These are phyloP conservation scores for Pipra filicauda DNA, from an alignment of 2,113 vertebrate species.

Conservation along the genomic window DNA sequence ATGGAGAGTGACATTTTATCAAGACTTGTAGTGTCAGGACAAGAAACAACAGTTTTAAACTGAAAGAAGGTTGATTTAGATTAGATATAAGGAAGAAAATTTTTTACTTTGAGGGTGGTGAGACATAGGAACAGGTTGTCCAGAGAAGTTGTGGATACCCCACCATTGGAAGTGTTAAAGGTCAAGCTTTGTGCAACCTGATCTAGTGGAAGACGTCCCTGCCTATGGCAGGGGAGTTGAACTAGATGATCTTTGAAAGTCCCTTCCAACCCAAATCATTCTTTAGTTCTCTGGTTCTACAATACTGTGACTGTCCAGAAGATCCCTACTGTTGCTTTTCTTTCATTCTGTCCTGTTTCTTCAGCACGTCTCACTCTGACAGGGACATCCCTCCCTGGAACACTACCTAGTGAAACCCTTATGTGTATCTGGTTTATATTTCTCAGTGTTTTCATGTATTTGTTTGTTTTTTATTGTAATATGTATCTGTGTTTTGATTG, in stretches of 20 bases:
- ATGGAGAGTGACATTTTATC: not conserved
- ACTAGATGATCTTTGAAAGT: not conserved
- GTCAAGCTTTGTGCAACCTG: not conserved
- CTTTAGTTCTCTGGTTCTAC: not conserved
- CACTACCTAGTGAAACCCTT: not conserved
- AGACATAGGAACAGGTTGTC: not conserved
- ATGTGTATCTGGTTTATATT: not conserved
- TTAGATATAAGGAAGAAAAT: not conserved
- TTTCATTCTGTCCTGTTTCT: not conserved
- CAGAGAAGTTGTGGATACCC: not conserved
- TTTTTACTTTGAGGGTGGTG: accelerated
- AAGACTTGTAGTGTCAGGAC: not conserved
- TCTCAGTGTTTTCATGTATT: not conserved
- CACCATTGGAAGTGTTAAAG: not conserved
- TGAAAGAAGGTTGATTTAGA: not conserved
- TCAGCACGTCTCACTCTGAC: not conserved
- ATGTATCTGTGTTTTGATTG: not conserved
- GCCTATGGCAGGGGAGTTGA: not conserved
- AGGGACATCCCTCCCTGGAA: not conserved
- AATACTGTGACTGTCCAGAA: not conserved
- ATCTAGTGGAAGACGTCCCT: not conserved
- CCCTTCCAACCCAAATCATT: not conserved
- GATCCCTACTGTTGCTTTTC: not conserved
- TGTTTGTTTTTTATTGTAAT: not conserved
- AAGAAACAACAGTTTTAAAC: not conserved